phyloP scores from a whole-genome alignment of 2,113 vertebrate genomes.

The Myrmecobius fasciatus region DNA sequence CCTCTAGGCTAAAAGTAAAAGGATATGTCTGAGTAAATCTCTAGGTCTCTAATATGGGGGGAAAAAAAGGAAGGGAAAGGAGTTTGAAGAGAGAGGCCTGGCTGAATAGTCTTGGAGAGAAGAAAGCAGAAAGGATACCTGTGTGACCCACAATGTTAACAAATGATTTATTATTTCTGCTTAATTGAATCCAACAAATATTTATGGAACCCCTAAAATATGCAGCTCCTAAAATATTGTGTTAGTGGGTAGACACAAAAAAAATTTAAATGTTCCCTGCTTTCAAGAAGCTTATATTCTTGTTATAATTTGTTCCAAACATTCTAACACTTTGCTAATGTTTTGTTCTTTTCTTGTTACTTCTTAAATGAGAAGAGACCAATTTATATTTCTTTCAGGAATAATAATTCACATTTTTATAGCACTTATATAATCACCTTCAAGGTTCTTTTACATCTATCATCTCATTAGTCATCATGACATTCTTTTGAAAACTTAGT shows the following conservation, averaged over 20 bases:
- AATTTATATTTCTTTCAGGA: not conserved
- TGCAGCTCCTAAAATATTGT: not conserved
- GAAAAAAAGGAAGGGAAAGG: not conserved
- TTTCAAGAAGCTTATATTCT: not conserved
- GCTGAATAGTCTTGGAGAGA: not conserved
- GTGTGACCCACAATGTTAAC: not conserved
- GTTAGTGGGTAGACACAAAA: not conserved
- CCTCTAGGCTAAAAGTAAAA: not conserved
- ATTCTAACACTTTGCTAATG: not conserved
- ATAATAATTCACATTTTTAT: not conserved
- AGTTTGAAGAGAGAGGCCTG: not conserved
- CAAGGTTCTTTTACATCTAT: not conserved
- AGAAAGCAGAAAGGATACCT: not conserved
- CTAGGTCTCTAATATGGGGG: not conserved
- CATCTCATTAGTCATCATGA: not conserved
- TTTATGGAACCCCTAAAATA: accelerated
- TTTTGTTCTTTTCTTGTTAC: not conserved
- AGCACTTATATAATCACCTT: not conserved
- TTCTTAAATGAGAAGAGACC: not conserved
- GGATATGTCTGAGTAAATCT: not conserved
- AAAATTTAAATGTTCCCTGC: not conserved
- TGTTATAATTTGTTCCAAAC: no score
- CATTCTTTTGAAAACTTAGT: not conserved
- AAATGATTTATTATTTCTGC: not conserved
- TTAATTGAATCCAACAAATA: not conserved